Base-by-base conservation (phyloP, 2,888 invertebrate species). In the Dicyrtomina minuta region DNA sequence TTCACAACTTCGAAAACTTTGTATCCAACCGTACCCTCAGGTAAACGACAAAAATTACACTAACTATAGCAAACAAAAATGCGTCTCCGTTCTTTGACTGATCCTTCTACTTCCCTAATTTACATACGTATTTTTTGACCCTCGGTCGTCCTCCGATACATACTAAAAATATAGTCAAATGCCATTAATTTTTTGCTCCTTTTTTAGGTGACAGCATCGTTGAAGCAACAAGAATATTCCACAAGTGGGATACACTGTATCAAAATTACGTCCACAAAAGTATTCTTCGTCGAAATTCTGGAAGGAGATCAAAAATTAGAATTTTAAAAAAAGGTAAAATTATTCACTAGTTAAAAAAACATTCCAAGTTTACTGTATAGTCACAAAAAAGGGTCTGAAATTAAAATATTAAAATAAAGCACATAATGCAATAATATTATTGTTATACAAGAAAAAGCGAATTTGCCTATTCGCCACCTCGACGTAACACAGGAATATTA, bases 1-100 rank as follows among this genome's bases (percentile, higher is more conserved):
- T 92, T 91, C 78, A 87, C 86, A 6, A 58, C 74, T 2, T 74
- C 78, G 43, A 70, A 24, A 15, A 71, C 74, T 17, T 24, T 39
- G 5, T 80, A 77, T 69, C 75, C 79, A 26, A 69, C 64, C 6
- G 15, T 4, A 10, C 79, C 79, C 27, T 70, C 66, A 70, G 80
- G 80, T 78, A 71, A 73, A 33, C n/a, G n/a, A n/a, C n/a, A n/a
- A n/a, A n/a, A n/a, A n/a, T n/a, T n/a, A n/a, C n/a, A n/a, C n/a
- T n/a, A n/a, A n/a, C n/a, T n/a, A n/a, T n/a, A n/a, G n/a, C n/a
- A n/a, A n/a, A n/a, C n/a, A n/a, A n/a, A n/a, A n/a, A n/a, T n/a
- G 22, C 8, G 13, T 41, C 13, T 41, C 43, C 43, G 13, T 41
- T 41, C 8, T 41, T 41, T 41, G 13, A 41, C 8, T 41, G 43